Evolutionary conservation across 1,140 invertebrate species (phyloP), one percentile per base, ranked within the genome.

Genomic region (Pachyrhynchus sulphureomaculatus): DNA sequence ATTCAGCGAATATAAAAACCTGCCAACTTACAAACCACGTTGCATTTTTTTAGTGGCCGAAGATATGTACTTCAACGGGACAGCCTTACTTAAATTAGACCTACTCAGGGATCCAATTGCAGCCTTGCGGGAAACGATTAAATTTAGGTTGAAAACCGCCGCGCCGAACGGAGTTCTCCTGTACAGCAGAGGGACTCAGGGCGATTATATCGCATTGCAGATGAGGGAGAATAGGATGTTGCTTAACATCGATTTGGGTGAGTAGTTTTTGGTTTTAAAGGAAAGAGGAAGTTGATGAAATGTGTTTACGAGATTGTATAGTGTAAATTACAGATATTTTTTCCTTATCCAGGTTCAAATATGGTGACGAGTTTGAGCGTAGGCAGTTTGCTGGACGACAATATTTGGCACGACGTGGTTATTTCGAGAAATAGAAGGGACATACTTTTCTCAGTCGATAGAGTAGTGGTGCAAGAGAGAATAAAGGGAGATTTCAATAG

Each of bases 391-490:
- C 76, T 99, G 24, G 96, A 99, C 76, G 95, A 99, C 75, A 95
- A 96, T 76, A 88, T 96, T 72, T 99, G 96, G 95, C 96, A 99
- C 74, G 95, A 98, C 76, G 92, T 98, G 24, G 84, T 93, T 8
- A 90, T 98, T 42, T 89, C 88, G 0, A 79, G 96, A 29, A 89
- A 92, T 68, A 79, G 88, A 26, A 86, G 88, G 45, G 87, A 93
- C 66, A 83, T 98, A 34, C 82, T 89, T 12, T 91, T 98, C 70
- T 94, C 92, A 0, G 95, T 98, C 1, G 96, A 99, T 79, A 84
- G 95, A 61, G 91, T 98, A 0, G 82, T 93, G 21, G 90, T 96
- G 0, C 82, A 86, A 34, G 87, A 88, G n/a, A 84, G 86, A 63
- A 88, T 97, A 34, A 88, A 91, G 68, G 94, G 94, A 33, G 91